phyloP scores from a whole-genome alignment of 2,797 vertebrate genomes.

The Pangasius krempfi region DNA sequence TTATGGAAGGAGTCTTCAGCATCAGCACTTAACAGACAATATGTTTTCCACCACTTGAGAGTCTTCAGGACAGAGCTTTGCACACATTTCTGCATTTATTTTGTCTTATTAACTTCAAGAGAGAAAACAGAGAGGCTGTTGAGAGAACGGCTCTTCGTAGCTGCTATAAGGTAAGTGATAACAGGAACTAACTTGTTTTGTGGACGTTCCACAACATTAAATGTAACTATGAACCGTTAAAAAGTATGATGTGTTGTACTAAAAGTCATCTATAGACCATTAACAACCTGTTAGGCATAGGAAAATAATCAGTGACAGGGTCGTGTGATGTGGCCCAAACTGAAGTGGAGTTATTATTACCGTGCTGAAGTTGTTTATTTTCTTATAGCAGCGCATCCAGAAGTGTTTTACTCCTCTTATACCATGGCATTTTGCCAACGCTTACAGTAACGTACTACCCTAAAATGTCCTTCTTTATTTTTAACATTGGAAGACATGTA shows the following conservation, averaged over 20 bases:
- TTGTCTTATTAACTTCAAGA: background rate
- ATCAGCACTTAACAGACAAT: too few relatives aligned
- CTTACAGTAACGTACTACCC: background rate
- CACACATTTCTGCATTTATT: background rate
- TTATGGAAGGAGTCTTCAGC: background rate
- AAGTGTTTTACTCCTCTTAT: background rate
- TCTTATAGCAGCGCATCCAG: too few relatives aligned
- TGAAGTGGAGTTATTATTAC: too few relatives aligned
- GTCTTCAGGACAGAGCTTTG: background rate
- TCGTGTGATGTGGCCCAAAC: too few relatives aligned
- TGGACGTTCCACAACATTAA: background rate
- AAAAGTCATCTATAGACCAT: background rate
- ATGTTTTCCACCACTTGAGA: background rate
- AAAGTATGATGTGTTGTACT: background rate
- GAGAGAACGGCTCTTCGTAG: background rate
- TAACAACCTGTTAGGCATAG: background rate
- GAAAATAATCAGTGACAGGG: background rate
- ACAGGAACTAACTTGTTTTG: background rate
- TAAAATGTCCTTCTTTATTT: background rate
- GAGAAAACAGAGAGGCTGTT: background rate
- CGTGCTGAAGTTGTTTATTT: too few relatives aligned
- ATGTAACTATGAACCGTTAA: background rate
- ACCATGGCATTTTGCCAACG: background rate
- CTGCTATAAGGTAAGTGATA: background rate
- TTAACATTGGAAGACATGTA: background rate